Conservation (phyloP, 2,888 invertebrate genomes). For the Hofmannophila pseudospretella region DNA sequence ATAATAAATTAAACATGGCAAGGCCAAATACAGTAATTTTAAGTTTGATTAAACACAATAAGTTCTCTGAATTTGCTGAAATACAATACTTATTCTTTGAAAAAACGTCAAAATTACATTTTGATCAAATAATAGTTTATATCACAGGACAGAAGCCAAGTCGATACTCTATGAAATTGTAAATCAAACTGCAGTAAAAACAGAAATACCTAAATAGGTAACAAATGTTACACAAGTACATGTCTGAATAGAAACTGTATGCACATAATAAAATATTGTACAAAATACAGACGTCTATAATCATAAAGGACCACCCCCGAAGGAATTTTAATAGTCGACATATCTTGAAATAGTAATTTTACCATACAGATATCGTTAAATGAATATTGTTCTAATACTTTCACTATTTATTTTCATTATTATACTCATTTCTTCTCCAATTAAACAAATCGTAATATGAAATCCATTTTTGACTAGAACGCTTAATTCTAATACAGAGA, state of each 20-base stretch:
- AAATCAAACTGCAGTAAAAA: neutral
- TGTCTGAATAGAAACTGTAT: neutral
- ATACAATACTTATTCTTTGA: too few species aligned
- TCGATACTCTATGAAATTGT: neutral
- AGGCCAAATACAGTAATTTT: conserved; percentile 43
- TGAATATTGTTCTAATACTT: conserved; percentile 17
- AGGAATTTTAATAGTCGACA: too few species aligned
- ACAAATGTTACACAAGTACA: neutral
- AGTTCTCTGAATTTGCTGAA: too few species aligned
- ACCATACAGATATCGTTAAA: too few species aligned
- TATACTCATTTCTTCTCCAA: conserved; percentile 6
- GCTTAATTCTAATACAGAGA: conserved; percentile 73
- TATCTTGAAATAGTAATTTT: too few species aligned
- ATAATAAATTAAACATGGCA: conserved; percentile 57
- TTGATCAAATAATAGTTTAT: conserved; percentile 37
- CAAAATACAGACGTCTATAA: neutral
- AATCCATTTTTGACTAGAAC: conserved; percentile 75
- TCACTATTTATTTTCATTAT: conserved; percentile 11
- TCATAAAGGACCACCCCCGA: neutral
- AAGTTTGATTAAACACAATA: neutral
- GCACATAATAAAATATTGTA: conserved; percentile 7
- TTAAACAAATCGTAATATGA: conserved; percentile 44
- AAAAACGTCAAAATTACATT: conserved; percentile 43
- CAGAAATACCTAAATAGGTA: neutral
- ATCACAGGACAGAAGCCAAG: conserved; percentile 61